These are phyloP conservation scores for Tenthredo amoena DNA, from an alignment of 2,888 invertebrate species.

Conservation along the genomic window DNA sequence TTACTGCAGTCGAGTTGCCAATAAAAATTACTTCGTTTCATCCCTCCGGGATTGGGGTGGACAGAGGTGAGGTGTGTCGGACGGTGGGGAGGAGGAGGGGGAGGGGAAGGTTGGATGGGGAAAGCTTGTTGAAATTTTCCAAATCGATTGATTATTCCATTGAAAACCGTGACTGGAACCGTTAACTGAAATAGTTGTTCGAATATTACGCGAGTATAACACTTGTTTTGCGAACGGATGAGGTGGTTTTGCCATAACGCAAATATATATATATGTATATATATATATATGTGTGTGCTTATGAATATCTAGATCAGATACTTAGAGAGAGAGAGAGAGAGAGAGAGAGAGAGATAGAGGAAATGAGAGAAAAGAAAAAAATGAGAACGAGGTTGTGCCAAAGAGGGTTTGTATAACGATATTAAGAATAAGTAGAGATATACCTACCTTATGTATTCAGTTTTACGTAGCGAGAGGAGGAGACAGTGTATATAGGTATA, in stretches of 20 bases:
- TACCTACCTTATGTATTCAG: background rate
- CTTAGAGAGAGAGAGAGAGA: slow-evolving; percentile 26
- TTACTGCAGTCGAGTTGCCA: slow-evolving; percentile 41
- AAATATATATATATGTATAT: too few species aligned
- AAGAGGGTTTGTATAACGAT: slow-evolving; percentile 29
- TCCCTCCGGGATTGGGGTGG: background rate
- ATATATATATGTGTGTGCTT: too few species aligned
- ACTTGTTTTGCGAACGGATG: background rate
- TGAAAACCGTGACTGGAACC: background rate
- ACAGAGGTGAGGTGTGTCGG: background rate
- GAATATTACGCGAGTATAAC: background rate
- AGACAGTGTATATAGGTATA: background rate
- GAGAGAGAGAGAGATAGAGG: slow-evolving; percentile 10
- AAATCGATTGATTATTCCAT: slow-evolving; percentile 33
- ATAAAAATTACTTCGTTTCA: slow-evolving; percentile 34
- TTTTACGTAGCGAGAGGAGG: background rate
- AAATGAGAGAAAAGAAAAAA: slow-evolving; percentile 12
- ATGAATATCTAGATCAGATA: background rate
- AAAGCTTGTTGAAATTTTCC: slow-evolving; percentile 11
- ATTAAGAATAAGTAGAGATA: background rate
- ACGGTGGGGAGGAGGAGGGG: too few species aligned
- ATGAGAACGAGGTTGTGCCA: background rate
- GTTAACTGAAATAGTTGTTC: background rate
- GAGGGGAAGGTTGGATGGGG: background rate
- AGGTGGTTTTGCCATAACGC: background rate